Evolutionary conservation across 2,797 vertebrate species (phyloP).

Genomic region (Carapus acus): DNA sequence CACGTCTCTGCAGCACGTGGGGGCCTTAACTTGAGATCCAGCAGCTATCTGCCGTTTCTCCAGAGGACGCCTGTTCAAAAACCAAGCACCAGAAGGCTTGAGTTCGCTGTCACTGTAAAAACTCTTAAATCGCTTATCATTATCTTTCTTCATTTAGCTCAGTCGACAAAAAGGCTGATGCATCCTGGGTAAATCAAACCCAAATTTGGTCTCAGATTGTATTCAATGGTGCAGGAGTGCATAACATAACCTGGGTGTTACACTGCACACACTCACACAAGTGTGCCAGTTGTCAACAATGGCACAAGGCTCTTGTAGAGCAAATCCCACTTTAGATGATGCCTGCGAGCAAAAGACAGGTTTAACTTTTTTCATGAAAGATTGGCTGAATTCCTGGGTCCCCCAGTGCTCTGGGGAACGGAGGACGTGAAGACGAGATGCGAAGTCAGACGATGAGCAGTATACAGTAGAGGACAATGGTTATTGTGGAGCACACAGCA

Average conservation of each 20-base stretch:
- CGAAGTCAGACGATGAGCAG: too few species aligned
- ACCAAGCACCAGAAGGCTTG: slow-evolving; percentile 29
- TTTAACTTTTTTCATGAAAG: too few species aligned
- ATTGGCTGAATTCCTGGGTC: slow-evolving; percentile 16
- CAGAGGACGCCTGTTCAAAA: slow-evolving; percentile 37
- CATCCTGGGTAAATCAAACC: too few species aligned
- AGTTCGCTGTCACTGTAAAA: slow-evolving; percentile 5
- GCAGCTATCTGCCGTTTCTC: slow-evolving; percentile 31
- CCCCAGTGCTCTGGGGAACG: too few species aligned
- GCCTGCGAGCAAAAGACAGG: slow-evolving; percentile 8
- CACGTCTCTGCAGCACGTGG: slow-evolving; percentile 42
- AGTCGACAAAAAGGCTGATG: too few species aligned
- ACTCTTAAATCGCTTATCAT: neutral
- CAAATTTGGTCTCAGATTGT: too few species aligned
- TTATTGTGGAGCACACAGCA: too few species aligned
- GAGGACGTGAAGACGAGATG: too few species aligned
- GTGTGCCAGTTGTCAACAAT: slow-evolving; percentile 5
- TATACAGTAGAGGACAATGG: too few species aligned
- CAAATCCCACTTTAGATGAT: slow-evolving; percentile 17
- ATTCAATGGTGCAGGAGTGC: too few species aligned
- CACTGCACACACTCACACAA: slow-evolving; percentile 22
- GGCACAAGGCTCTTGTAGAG: slow-evolving; percentile 5
- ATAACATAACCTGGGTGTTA: too few species aligned
- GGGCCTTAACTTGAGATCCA: slow-evolving; percentile 31
- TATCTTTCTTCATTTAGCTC: too few species aligned